Conservation (phyloP, 2,888 invertebrate genomes). For the Thymelicus acteon region DNA sequence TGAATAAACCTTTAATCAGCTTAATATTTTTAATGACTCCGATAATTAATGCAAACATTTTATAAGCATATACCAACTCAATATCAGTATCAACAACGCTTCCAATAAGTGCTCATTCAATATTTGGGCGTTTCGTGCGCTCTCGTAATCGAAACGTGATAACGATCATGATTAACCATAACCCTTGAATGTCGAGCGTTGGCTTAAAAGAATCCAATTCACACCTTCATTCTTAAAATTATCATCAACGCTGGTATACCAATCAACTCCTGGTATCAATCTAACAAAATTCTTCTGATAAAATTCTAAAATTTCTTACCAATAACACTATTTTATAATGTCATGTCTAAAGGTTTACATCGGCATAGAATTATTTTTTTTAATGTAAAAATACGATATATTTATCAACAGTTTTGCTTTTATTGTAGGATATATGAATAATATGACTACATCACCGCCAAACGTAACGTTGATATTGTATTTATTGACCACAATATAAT, state of each 20-base stretch:
- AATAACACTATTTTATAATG: not conserved
- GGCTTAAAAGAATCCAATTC: slow-evolving; percentile 6
- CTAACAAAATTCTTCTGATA: not conserved
- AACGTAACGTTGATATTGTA: too few species aligned
- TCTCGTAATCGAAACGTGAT: slow-evolving; percentile 54
- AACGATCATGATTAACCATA: slow-evolving; percentile 56
- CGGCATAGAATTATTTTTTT: too few species aligned
- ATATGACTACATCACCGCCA: too few species aligned
- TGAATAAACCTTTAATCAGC: not conserved
- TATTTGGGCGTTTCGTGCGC: slow-evolving; percentile 52
- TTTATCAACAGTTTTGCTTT: too few species aligned
- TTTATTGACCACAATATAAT: not conserved
- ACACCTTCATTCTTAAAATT: not conserved
- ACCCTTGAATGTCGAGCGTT: slow-evolving; percentile 39
- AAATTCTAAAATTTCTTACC: not conserved
- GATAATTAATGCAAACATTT: slow-evolving; percentile 15
- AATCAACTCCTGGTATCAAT: slow-evolving; percentile 1
- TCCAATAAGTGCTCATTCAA: slow-evolving; percentile 57
- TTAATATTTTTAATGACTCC: not conserved
- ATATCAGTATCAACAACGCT: slow-evolving; percentile 31
- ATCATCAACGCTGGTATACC: slow-evolving; percentile 1
- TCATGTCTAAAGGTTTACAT: too few species aligned
- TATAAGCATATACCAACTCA: slow-evolving; percentile 17
- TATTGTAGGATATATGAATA: too few species aligned
- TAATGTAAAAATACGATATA: too few species aligned